A percentile compares a stretch with the other conserved stretches of the same genome.
These are phyloP conservation scores for Hemiprocne comata DNA, from an alignment of 2,113 vertebrate species.

Conservation along the genomic window DNA sequence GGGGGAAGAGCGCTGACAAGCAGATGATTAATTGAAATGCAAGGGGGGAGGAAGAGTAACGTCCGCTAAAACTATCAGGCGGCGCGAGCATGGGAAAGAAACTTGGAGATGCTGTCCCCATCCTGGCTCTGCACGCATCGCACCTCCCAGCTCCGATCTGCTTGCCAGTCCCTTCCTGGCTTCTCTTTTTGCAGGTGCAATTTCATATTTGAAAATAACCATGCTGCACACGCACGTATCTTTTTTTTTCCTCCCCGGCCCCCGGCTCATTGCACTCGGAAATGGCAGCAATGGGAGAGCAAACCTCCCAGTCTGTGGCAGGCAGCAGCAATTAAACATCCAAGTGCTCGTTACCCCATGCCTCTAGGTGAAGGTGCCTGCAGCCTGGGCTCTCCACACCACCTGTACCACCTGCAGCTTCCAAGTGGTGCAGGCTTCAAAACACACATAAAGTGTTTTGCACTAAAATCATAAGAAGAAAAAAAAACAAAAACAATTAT, in stretches of 20 bases:
- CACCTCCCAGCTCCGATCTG: background rate
- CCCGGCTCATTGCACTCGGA: background rate
- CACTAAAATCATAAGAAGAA: accelerated
- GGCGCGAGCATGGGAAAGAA: constrained; percentile 42
- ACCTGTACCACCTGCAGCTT: background rate
- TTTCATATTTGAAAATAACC: constrained; percentile 52
- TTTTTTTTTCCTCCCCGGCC: background rate
- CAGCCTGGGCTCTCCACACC: accelerated
- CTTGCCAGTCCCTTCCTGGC: constrained; percentile 40
- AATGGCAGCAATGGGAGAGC: background rate
- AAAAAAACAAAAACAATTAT: background rate
- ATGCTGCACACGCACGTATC: background rate
- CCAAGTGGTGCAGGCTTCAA: accelerated
- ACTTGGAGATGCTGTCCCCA: background rate
- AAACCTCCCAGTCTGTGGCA: background rate
- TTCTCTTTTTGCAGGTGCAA: constrained; percentile 67
- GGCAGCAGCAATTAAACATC: background rate
- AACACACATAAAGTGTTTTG: background rate
- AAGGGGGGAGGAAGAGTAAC: constrained; percentile 47
- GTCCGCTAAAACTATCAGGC: constrained; percentile 61
- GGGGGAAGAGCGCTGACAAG: constrained; percentile 45
- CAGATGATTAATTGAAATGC: constrained; percentile 65
- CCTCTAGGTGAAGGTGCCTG: background rate
- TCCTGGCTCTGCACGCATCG: background rate
- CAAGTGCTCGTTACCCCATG: accelerated